phyloP scores from a whole-genome alignment of 2,797 vertebrate species.

The Sebastes dallii region DNA sequence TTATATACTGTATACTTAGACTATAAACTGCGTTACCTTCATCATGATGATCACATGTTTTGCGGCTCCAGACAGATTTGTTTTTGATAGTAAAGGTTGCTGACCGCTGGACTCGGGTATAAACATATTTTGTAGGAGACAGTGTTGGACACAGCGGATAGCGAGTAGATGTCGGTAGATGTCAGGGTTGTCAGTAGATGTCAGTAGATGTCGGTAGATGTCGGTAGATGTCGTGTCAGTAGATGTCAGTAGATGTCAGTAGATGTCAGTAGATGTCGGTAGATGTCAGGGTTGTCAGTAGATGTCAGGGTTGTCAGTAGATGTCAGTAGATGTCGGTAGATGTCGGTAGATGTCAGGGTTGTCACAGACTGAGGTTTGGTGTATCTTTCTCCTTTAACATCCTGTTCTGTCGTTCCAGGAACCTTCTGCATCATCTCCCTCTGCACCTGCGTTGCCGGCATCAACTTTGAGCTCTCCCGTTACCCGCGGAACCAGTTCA shows the following conservation, averaged over 20 bases:
- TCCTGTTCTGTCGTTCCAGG: constrained; percentile 76
- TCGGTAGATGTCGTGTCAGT: too few species aligned
- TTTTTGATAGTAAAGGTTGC: too few species aligned
- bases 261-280: not conserved
- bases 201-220: too few species aligned
- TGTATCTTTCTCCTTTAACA: not conserved
- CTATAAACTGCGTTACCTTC: too few species aligned
- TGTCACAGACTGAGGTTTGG: not conserved
- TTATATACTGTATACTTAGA: fast-evolving
- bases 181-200: constrained; percentile 7
- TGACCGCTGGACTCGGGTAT: too few species aligned
- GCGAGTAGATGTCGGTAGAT: not conserved
- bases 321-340: too few species aligned
- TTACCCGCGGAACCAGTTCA: constrained; percentile 94
- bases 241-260: constrained; percentile 31
- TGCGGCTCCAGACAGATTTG: too few species aligned
- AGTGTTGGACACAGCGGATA: not conserved
- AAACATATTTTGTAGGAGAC: not conserved
- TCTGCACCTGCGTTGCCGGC: constrained; percentile 98
- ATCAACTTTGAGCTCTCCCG: constrained; percentile 99
- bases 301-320: constrained; percentile 45
- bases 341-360: constrained; percentile 27
- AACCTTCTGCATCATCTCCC: constrained; percentile 99
- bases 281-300: not conserved
- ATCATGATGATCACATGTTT: too few species aligned